Evolutionary conservation across 2,797 vertebrate genomes (phyloP).

Genomic region (Cynopterus sphinx): DNA sequence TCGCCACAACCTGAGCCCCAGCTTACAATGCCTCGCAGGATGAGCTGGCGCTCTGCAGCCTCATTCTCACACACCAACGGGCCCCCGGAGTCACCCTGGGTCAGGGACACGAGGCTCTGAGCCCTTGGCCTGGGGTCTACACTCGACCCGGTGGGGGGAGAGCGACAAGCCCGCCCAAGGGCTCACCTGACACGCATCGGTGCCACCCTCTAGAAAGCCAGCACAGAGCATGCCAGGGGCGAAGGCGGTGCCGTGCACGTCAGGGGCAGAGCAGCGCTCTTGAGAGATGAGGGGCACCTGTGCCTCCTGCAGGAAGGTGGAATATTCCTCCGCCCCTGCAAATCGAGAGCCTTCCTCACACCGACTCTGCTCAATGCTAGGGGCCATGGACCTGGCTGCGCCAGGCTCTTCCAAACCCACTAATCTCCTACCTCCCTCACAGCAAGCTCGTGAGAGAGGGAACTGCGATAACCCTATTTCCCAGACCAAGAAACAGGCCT

Average conservation of each 20-base stretch:
- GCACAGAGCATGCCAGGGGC: conserved; percentile 81
- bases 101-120: background rate
- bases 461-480: background rate
- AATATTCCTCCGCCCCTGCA: conserved; percentile 76
- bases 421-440: background rate
- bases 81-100: conserved; percentile 83
- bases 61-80: conserved; percentile 81
- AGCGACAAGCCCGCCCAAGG: rapidly evolving
- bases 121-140: background rate
- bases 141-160: background rate
- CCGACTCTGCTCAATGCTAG: rapidly evolving
- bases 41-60: conserved; percentile 3
- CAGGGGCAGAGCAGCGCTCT: conserved; percentile 58
- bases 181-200: conserved; percentile 83
- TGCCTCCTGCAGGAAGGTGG: conserved; percentile 81
- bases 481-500: background rate
- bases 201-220: conserved; percentile 80
- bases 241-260: conserved; percentile 72
- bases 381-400: too few species aligned
- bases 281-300: conserved; percentile 74
- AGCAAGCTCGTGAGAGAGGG: background rate
- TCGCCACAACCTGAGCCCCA: conserved; percentile 82
- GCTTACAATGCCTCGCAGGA: conserved; percentile 78
- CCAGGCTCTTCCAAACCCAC: background rate
- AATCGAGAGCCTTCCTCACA: background rate